Conservation (phyloP, 2,113 vertebrate species). For the Laticauda colubrina region DNA sequence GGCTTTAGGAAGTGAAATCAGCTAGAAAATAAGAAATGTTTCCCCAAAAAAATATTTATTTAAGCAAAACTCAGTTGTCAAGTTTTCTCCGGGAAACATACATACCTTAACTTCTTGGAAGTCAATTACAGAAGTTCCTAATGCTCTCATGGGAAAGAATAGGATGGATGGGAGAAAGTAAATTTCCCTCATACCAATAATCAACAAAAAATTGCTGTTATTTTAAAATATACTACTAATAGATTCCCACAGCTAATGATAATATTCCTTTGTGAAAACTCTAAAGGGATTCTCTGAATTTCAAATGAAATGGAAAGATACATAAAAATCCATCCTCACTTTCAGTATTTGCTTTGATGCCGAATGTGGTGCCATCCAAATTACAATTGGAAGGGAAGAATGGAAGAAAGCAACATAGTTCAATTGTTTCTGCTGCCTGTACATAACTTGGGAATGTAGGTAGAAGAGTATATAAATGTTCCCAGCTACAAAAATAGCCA, state of each 20-base stretch:
- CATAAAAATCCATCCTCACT: background rate
- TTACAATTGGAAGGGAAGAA: background rate
- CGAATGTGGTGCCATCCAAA: background rate
- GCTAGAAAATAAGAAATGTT: background rate
- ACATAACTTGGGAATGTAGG: background rate
- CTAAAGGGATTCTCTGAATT: background rate
- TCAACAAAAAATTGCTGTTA: background rate
- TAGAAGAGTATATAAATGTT: background rate
- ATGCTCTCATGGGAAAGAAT: background rate
- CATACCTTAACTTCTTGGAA: background rate
- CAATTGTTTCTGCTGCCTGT: background rate
- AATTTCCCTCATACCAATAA: background rate
- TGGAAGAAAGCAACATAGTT: background rate
- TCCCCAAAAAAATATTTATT: background rate
- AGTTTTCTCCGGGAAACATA: background rate
- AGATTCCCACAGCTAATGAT: background rate
- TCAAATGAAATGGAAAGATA: background rate
- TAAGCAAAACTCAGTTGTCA: background rate
- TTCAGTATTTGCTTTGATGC: background rate
- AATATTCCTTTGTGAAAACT: background rate
- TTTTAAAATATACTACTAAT: background rate
- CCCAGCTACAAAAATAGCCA: background rate
- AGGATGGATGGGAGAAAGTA: background rate
- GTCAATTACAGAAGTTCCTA: background rate
- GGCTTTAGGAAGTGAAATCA: background rate